Evolutionary conservation across 2,113 vertebrate species (phyloP), one percentile per base, ranked within the genome.

Genomic region (Perca flavescens): DNA sequence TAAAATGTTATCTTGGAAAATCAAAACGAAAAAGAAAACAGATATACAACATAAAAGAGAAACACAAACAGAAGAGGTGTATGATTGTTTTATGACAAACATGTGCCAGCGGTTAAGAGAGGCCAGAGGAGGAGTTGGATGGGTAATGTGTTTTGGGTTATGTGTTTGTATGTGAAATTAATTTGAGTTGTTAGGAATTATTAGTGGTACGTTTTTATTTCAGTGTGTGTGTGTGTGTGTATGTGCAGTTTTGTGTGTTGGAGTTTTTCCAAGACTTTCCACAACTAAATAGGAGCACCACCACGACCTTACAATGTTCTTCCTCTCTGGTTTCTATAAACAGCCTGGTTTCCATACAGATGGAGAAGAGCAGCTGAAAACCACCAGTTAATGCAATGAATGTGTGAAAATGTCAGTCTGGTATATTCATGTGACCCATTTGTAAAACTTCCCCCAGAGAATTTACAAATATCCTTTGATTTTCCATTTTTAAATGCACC

Each of bases 251-350:
- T 56, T 63, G 62, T 52, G 60, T 49, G 61, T 86, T 62, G 62
- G 69, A 62, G 34, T 73, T 58, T 88, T 80, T 80, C 65, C 75
- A 68, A 62, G 62, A 75, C 62, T 81, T 84, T 86, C 78, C 63
- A 74, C 58, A 77, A 89, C 68, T 74, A 61, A 89, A 77, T 77
- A 31, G 16, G 28, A 86, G 63, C 82, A 34, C 66, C 34, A 61
- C 17, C 43, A 46, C 72, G 79, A 85, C 67, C 89, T 83, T 54
- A 72, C 66, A 76, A 62, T 77, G 43, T 76, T 88, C 71, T 68
- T 83, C 58, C 78, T 72, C 60, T 82, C 52, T 66, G 74, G 61
- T 66, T 88, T 82, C 50, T 74, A 53, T 84, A 19, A 71, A 69
- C 34, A 46, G 25, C 79, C 34, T 69, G 60, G 21, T 83, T 89